Percentiles rank a stretch among this genome's conserved stretches.
Conservation (phyloP, 1,140 invertebrate genomes). For the Leptinotarsa defecta region DNA sequence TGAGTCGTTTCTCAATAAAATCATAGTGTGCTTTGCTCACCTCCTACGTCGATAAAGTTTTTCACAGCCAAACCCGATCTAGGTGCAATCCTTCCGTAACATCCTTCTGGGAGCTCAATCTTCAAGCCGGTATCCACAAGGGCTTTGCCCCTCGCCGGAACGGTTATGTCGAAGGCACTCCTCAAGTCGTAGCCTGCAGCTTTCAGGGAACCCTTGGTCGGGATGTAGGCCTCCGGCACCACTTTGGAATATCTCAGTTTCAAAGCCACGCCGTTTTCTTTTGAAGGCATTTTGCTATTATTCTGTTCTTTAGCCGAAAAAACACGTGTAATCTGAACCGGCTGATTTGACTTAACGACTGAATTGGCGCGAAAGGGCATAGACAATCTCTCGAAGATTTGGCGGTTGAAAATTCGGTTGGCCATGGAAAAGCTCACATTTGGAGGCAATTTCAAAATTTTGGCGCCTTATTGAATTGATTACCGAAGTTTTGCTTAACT, state of each 20-base stretch:
- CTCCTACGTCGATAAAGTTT: constrained; percentile 95
- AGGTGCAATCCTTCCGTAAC: constrained; percentile 95
- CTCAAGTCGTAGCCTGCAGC: constrained; percentile 92
- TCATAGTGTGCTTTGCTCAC: constrained; percentile 51
- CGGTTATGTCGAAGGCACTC: constrained; percentile 84
- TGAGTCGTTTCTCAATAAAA: too few relatives aligned
- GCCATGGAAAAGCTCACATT: neutral
- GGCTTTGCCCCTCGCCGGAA: constrained; percentile 84
- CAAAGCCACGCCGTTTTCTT: constrained; percentile 14
- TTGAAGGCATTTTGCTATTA: constrained; percentile 27
- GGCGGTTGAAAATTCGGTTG: neutral
- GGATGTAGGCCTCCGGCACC: constrained; percentile 76
- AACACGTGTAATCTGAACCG: too few relatives aligned
- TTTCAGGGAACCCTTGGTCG: constrained; percentile 78
- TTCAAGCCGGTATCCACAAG: constrained; percentile 93
- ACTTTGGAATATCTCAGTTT: constrained; percentile 73
- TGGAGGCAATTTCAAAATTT: constrained; percentile 3
- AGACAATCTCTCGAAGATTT: neutral
- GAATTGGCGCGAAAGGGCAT: neutral
- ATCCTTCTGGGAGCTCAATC: constrained; percentile 81
- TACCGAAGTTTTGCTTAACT: too few relatives aligned
- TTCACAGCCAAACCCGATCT: constrained; percentile 94
- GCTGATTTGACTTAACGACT: neutral
- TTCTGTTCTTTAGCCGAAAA: neutral
- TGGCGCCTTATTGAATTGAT: neutral